A percentile compares a stretch with the other conserved stretches of the same genome.
Evolutionary conservation across 2,888 invertebrate species (phyloP).

Genomic region (Neria commutata): DNA sequence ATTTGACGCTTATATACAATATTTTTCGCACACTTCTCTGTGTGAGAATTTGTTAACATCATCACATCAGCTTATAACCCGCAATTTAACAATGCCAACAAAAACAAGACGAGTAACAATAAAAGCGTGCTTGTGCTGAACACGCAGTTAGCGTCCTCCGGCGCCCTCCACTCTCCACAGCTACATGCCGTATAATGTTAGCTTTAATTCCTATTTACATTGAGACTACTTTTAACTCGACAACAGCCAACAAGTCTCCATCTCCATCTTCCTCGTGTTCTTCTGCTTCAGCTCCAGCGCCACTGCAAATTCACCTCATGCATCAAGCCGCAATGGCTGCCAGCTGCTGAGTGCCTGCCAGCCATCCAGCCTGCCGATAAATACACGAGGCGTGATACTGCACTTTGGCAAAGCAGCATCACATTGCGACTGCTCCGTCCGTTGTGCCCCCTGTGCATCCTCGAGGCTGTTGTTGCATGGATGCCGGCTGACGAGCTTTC

Average conservation of each 20-base stretch:
- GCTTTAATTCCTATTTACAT: background rate
- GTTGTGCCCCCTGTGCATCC: background rate
- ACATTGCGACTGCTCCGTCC: background rate
- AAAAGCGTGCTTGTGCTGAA: no score
- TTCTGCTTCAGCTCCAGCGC: background rate
- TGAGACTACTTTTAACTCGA: no score
- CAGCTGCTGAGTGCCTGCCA: background rate
- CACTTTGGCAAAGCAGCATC: constrained; percentile 49
- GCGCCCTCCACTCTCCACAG: background rate
- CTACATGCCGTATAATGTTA: background rate
- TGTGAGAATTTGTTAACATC: no score
- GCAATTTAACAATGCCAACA: no score
- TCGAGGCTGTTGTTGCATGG: no score
- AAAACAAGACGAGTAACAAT: no score
- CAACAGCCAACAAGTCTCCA: no score
- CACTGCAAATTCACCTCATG: background rate
- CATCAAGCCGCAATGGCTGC: background rate
- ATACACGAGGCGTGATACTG: constrained; percentile 48
- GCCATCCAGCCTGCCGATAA: constrained; percentile 10
- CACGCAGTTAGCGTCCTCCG: no score
- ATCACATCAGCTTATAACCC: no score
- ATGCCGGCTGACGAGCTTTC: background rate
- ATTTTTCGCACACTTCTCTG: no score
- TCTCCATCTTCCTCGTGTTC: no score
- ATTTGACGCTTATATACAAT: no score